Conservation (phyloP, 2,888 invertebrate genomes). For the Trichacis sp. region DNA sequence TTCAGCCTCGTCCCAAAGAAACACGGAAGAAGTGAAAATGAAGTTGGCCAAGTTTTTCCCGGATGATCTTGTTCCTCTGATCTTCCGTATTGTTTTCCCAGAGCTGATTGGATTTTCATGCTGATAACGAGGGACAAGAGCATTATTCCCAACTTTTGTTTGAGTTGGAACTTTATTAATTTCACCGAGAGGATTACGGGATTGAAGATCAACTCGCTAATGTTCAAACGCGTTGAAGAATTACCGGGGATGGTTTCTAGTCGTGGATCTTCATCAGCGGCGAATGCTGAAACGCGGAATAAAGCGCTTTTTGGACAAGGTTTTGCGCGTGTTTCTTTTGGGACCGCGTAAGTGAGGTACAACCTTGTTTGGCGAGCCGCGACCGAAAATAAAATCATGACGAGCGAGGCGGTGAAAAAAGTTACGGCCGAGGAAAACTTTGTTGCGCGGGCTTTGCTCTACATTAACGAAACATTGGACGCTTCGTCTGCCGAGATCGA, state of each 20-base stretch:
- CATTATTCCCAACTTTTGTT: too few relatives aligned
- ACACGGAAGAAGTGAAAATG: not conserved
- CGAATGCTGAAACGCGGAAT: too few relatives aligned
- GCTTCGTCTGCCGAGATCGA: conserved; percentile 50
- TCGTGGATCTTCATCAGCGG: too few relatives aligned
- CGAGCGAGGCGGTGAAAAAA: not conserved
- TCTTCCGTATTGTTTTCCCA: too few relatives aligned
- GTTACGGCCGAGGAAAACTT: conserved; percentile 46
- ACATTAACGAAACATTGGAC: conserved; percentile 52
- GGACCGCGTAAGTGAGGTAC: not conserved
- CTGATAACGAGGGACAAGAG: not conserved
- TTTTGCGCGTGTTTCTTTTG: too few relatives aligned
- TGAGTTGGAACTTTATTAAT: not conserved
- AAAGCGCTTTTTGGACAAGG: too few relatives aligned
- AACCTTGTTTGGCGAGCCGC: not conserved
- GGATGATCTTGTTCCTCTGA: not conserved
- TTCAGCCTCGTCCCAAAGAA: too few relatives aligned
- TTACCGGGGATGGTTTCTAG: too few relatives aligned
- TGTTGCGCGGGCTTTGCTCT: conserved; percentile 50
- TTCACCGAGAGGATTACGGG: not conserved
- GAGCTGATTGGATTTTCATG: not conserved
- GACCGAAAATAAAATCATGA: not conserved
- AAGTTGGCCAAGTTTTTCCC: not conserved
- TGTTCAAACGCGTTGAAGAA: too few relatives aligned
- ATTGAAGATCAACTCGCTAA: too few relatives aligned